Conservation (phyloP, 2,797 vertebrate genomes). For the Alauda arvensis region DNA sequence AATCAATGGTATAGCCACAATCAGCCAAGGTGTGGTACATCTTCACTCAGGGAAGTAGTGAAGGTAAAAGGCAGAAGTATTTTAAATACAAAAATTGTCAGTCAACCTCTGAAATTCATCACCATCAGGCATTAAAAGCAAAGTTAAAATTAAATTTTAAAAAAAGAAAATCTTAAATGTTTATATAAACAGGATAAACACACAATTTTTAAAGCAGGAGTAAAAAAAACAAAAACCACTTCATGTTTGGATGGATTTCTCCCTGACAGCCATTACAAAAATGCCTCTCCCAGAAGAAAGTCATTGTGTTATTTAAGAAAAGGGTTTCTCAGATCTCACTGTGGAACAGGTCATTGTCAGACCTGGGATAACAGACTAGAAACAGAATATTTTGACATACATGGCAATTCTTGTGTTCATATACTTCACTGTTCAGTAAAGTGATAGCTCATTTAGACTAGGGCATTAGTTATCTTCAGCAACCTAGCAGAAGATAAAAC, state of each 20-base stretch:
- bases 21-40: neutral
- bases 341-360: neutral
- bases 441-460: neutral
- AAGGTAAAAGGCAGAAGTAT: neutral
- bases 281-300: neutral
- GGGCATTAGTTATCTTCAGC: neutral
- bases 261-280: neutral
- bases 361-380: neutral
- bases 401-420: neutral
- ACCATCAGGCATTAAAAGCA: neutral
- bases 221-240: neutral
- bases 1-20: neutral
- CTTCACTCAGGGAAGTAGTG: neutral
- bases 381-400: neutral
- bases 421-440: neutral
- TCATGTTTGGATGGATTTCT: neutral
- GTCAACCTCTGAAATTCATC: neutral
- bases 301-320: neutral
- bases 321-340: neutral
- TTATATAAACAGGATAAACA: neutral
- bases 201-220: neutral
- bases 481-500: neutral
- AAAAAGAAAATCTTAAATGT: neutral
- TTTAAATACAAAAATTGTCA: neutral
- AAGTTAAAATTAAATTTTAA: too few species aligned